Conservation (phyloP, 1,140 invertebrate species). For the Oreohelix idahoensis region DNA sequence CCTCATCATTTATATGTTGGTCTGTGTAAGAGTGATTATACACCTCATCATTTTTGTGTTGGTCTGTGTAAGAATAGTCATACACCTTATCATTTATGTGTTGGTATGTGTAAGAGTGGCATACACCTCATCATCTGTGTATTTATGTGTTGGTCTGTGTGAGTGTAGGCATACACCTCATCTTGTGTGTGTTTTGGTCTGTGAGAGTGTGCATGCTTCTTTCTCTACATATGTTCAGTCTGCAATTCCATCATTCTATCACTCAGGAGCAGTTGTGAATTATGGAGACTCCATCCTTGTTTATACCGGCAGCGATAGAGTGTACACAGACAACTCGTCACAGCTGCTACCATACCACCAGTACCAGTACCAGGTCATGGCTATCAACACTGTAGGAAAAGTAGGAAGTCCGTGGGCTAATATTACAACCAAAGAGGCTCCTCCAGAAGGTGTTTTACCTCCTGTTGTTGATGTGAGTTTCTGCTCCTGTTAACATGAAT, state of each 20-base stretch:
- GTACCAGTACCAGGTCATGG: conserved; percentile 68
- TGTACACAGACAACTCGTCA: conserved; percentile 54
- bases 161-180: no score
- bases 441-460: conserved; percentile 57
- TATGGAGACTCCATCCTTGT: conserved; percentile 51
- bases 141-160: no score
- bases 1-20: no score
- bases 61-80: no score
- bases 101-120: no score
- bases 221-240: no score
- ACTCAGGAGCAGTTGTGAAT: background rate
- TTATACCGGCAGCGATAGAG: conserved; percentile 54
- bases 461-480: conserved; percentile 60
- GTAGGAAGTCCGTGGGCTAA: conserved; percentile 60
- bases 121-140: no score
- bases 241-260: background rate
- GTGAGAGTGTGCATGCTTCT: no score
- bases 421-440: conserved; percentile 63
- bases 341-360: conserved; percentile 55
- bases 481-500: background rate
- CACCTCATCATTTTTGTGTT: no score
- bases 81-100: no score
- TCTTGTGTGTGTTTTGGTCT: no score
- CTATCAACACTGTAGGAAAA: conserved; percentile 60
- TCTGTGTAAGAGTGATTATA: no score